Base-by-base conservation (phyloP, 1,140 invertebrate genomes). In the Bombus waltoni region DNA sequence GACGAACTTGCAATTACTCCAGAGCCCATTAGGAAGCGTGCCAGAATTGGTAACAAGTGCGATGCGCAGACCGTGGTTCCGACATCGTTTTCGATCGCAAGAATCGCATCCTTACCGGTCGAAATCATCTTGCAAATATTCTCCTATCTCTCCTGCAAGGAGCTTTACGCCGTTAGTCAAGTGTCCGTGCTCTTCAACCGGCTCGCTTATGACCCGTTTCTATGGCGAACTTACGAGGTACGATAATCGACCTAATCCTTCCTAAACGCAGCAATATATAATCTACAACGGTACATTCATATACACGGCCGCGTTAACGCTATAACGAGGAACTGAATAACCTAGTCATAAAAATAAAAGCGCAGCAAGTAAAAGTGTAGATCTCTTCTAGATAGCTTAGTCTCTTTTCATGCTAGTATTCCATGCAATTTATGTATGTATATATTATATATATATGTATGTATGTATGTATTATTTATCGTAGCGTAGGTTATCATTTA, bases 171-270 rank as follows among this genome's bases (percentile, higher is more conserved):
- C 18, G 22, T 93, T 3, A 78, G 82, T 22, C 78, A 80, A 28
- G 92, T 93, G 4, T 93, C 89, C 28, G 68, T 47, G 8, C 80
- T 87, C 8, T 93, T 94, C 70, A 75, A 90, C 28, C 42, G 66
- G 2, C 38, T 93, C 35, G 85, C 86, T 2, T 68, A 81, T n/a
- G 90, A 92, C 25, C 92, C 92, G 10, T 70, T 80, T 13, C 76
- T 93, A 40, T 94, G 92, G 93, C 91, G 86, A 86, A 73, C 65
- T 73, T 93, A 93, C 89, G 91, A 93, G 93, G 93, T 94, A 62
- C 28, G 59, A 62, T n/a, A 5, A n/a, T 62, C 59, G 59, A 62
- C 59, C 11, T n/a, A n/a, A 62, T 62, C 10, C 59, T n/a, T 62
- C 10, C 59, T 62, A 11, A 59, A 59, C 57, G 10, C 57, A 28